These are phyloP conservation scores for Ornithoptera alexandrae DNA, from an alignment of 2,888 invertebrate genomes.

Conservation along the genomic window DNA sequence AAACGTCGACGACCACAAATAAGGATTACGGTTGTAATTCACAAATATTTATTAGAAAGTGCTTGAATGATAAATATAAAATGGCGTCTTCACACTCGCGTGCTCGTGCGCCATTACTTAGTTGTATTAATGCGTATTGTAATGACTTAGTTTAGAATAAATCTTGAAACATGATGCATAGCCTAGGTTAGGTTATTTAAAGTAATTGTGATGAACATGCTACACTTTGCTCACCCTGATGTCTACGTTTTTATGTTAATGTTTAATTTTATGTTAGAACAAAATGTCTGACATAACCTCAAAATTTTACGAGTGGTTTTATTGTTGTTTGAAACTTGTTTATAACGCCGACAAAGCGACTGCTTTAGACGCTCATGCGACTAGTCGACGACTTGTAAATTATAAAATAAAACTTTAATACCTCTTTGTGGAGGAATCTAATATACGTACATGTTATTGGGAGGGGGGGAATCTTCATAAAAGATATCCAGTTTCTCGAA, in stretches of 20 bases:
- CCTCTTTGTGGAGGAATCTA: neutral
- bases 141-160: constrained; percentile 31
- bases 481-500: too few species aligned
- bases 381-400: constrained; percentile 8
- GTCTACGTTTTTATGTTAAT: constrained; percentile 20
- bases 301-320: constrained; percentile 14
- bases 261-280: constrained; percentile 19
- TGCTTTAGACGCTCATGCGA: neutral
- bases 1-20: constrained; percentile 35
- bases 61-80: constrained; percentile 22
- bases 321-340: constrained; percentile 21
- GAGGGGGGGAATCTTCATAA: too few species aligned
- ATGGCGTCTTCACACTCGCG: constrained; percentile 32
- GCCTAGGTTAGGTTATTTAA: constrained; percentile 23
- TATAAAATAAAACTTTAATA: constrained; percentile 8
- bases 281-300: constrained; percentile 22
- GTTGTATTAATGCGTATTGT: constrained; percentile 24
- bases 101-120: constrained; percentile 33
- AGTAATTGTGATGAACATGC: constrained; percentile 24
- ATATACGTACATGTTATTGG: neutral
- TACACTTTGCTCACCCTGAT: constrained; percentile 2
- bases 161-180: constrained; percentile 29
- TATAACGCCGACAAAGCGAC: constrained; percentile 13
- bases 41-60: constrained; percentile 39
- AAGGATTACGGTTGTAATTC: constrained; percentile 36